phyloP scores from a whole-genome alignment of 2,888 invertebrate species.

The Cheilosia variabilis region DNA sequence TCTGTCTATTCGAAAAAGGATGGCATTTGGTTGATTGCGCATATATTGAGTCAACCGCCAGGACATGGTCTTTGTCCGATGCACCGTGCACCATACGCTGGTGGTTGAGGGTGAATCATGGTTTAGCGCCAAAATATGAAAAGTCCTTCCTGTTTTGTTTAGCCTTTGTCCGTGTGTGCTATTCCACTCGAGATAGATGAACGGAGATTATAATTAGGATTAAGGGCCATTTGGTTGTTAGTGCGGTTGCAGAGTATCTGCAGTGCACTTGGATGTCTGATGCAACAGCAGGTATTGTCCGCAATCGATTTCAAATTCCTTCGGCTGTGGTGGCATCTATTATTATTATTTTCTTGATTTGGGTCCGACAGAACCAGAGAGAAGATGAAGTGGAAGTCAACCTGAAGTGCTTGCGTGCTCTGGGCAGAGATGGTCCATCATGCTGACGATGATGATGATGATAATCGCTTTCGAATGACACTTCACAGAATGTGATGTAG shows the following conservation, averaged over 20 bases:
- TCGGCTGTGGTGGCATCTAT: conserved; percentile 55
- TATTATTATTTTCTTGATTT: conserved; percentile 61
- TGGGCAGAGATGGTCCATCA: conserved; percentile 51
- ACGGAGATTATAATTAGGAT: conserved; percentile 72
- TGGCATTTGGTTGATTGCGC: conserved; percentile 75
- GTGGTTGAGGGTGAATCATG: conserved; percentile 64
- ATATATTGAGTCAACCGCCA: conserved; percentile 73
- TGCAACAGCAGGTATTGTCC: conserved; percentile 73
- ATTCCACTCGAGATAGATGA: conserved; percentile 59
- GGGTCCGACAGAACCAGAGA: conserved; percentile 61
- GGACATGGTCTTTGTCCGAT: conserved; percentile 56
- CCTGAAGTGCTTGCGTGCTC: conserved; percentile 51
- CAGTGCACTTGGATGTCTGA: background rate
- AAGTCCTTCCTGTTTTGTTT: conserved; percentile 72
- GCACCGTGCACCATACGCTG: conserved; percentile 16
- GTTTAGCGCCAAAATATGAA: conserved; percentile 72
- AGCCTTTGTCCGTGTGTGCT: conserved; percentile 33
- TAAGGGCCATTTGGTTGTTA: conserved; percentile 68
- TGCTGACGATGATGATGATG: conserved; percentile 47
- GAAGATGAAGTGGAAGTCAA: conserved; percentile 39
- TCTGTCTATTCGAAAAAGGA: conserved; percentile 62
- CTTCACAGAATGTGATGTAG: conserved; percentile 67
- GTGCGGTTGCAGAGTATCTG: conserved; percentile 38
- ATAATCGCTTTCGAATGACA: conserved; percentile 74
- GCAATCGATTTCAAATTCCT: conserved; percentile 49